phyloP scores from a whole-genome alignment of 2,797 vertebrate species.

The Pogoniulus pusillus region DNA sequence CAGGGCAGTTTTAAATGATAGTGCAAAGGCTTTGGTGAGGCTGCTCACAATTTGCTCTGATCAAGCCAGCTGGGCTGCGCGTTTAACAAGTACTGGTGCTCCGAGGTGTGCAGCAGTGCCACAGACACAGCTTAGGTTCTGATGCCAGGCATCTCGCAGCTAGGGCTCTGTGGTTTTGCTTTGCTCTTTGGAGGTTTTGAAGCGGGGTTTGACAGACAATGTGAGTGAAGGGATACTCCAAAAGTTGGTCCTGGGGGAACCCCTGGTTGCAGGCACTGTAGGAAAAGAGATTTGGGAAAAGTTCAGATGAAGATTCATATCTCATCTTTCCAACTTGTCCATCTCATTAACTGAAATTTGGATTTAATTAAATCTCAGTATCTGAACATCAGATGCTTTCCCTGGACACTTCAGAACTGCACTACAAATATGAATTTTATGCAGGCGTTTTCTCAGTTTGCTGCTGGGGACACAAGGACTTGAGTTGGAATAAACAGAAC shows the following conservation, averaged over 20 bases:
- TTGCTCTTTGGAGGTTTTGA: not conserved
- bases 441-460: not conserved
- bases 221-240: not conserved
- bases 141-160: not conserved
- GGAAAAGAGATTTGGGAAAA: not conserved
- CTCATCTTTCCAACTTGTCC: not conserved
- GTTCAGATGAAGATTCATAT: not conserved
- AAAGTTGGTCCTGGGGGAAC: not conserved
- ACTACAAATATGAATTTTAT: not conserved
- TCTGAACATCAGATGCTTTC: not conserved
- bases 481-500: slow-evolving; percentile 15
- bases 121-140: not conserved
- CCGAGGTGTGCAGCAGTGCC: not conserved
- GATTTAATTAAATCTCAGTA: slow-evolving; percentile 7
- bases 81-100: not conserved
- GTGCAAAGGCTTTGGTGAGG: slow-evolving; percentile 14
- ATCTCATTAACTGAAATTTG: slow-evolving; percentile 1
- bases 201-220: not conserved
- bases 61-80: not conserved
- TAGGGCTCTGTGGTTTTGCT: not conserved
- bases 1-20: slow-evolving; percentile 32
- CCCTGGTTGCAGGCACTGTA: not conserved
- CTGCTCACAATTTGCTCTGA: slow-evolving; percentile 23
- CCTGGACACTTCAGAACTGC: not conserved
- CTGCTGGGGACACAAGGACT: not conserved